A percentile compares a stretch with the other conserved stretches of the same genome.
Evolutionary conservation across 2,888 invertebrate genomes (phyloP).

Genomic region (Colostygia pectinataria): DNA sequence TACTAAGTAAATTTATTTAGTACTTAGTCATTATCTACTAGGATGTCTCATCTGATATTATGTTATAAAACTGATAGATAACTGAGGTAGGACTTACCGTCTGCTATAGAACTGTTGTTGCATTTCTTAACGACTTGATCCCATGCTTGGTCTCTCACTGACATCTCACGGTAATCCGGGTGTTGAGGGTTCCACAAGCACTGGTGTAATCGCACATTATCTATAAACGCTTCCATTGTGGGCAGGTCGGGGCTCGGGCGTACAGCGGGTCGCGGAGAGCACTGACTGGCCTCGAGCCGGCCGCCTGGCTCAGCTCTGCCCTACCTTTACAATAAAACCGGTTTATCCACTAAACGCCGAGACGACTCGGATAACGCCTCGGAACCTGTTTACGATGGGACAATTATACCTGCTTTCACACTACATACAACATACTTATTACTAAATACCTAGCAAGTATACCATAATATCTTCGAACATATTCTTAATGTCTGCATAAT

Average conservation of each 20-base stretch:
- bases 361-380: constrained; percentile 32
- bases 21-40: neutral
- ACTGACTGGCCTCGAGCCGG: constrained; percentile 37
- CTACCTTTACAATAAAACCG: constrained; percentile 62
- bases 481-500: no score
- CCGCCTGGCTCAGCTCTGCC: constrained; percentile 40
- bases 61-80: neutral
- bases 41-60: neutral
- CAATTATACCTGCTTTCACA: constrained; percentile 45
- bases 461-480: no score
- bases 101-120: constrained; percentile 59
- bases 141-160: constrained; percentile 69
- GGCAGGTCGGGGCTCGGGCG: neutral
- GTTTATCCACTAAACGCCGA: constrained; percentile 54
- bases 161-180: constrained; percentile 66
- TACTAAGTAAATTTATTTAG: no score
- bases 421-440: no score
- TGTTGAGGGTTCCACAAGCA: constrained; percentile 74
- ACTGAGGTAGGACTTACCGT: constrained; percentile 53
- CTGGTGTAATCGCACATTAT: constrained; percentile 63
- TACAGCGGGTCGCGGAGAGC: constrained; percentile 21
- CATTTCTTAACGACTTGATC: constrained; percentile 63
- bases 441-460: no score
- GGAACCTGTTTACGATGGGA: constrained; percentile 44
- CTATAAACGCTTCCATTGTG: constrained; percentile 68